Conservation (phyloP, 2,797 vertebrate species). For the Delichon dasypus region DNA sequence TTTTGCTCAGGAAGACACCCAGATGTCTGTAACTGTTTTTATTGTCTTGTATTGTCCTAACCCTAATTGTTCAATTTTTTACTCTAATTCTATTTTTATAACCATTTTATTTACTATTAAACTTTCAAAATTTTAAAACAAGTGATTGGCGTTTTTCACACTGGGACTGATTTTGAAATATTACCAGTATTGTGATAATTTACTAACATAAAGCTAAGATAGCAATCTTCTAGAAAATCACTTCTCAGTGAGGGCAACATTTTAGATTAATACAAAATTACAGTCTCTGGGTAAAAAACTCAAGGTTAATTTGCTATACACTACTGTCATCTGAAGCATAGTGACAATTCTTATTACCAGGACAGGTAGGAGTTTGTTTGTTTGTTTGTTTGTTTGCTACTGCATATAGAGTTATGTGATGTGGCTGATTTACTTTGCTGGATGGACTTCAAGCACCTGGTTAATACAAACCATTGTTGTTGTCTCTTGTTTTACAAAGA, state of each 20-base stretch:
- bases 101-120: no score
- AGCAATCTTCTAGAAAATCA: neutral
- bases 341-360: neutral
- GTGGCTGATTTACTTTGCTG: neutral
- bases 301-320: neutral
- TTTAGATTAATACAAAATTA: neutral
- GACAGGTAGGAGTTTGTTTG: neutral
- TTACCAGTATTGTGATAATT: neutral
- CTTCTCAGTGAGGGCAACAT: neutral
- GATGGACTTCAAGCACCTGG: accelerated
- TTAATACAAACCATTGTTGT: neutral
- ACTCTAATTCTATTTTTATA: no score
- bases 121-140: no score
- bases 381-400: neutral
- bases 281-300: neutral
- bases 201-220: neutral
- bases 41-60: no score
- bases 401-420: neutral
- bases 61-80: no score
- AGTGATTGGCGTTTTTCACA: no score
- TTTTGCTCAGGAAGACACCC: no score
- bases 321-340: neutral
- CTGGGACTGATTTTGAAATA: neutral
- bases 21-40: no score
- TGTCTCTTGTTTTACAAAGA: neutral